phyloP scores from a whole-genome alignment of 2,797 vertebrate species.

The Peromyscus nudipes region DNA sequence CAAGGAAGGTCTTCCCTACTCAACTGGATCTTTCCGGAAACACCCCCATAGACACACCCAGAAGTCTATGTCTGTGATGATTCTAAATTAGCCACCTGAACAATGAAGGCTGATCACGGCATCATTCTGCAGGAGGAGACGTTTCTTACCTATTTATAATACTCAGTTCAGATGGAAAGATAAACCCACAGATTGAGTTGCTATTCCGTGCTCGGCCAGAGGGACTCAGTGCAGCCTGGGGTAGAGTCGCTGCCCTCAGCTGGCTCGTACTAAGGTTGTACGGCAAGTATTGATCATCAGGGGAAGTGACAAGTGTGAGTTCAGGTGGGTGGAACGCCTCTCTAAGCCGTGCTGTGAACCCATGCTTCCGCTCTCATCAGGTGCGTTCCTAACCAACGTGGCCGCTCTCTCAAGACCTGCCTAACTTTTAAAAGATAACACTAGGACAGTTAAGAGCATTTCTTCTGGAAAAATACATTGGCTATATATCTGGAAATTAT shows the following conservation, averaged over 20 bases:
- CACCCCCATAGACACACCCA: neutral
- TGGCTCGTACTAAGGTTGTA: neutral
- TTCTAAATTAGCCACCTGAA: neutral
- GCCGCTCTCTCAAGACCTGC: neutral
- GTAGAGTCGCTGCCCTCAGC: neutral
- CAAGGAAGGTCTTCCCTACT: neutral
- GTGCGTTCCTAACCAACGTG: neutral
- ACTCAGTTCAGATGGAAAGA: neutral
- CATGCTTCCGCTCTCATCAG: neutral
- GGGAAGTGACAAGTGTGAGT: too few species aligned
- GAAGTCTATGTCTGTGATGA: neutral
- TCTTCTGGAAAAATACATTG: neutral
- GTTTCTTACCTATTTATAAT: neutral
- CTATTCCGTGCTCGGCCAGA: neutral
- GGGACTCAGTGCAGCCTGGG: neutral
- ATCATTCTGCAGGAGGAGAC: neutral
- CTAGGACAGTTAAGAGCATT: neutral
- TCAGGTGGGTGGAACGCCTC: neutral
- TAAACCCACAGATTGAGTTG: neutral
- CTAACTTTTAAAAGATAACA: neutral
- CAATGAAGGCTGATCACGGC: neutral
- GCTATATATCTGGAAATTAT: neutral
- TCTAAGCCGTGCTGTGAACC: neutral
- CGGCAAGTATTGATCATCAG: too few species aligned
- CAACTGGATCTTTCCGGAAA: neutral